Conservation (phyloP, 2,888 invertebrate genomes). For the Ectemnius continuus region DNA sequence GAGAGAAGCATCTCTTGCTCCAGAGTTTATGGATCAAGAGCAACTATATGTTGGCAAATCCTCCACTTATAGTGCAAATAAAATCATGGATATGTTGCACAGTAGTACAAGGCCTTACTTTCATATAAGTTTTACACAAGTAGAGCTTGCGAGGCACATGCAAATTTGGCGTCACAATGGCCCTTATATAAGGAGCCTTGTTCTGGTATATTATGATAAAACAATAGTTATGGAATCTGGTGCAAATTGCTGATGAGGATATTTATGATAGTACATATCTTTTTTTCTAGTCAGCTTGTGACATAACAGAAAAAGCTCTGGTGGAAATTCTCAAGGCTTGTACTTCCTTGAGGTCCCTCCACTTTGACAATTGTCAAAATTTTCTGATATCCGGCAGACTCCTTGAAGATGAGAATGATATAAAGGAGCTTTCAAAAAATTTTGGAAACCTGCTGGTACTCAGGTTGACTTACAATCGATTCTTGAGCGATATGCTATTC, state of each 20-base stretch:
- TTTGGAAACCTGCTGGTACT: slow-evolving; percentile 81
- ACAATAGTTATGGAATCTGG: neutral
- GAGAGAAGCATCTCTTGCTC: slow-evolving; percentile 84
- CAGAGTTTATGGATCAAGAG: slow-evolving; percentile 80
- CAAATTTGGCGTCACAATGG: slow-evolving; percentile 82
- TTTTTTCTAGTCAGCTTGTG: slow-evolving; percentile 78
- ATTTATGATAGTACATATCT: neutral
- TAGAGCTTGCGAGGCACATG: slow-evolving; percentile 80
- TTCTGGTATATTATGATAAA: slow-evolving; percentile 74
- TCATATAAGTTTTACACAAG: slow-evolving; percentile 80
- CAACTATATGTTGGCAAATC: slow-evolving; percentile 79
- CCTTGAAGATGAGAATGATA: slow-evolving; percentile 82
- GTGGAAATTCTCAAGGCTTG: slow-evolving; percentile 81
- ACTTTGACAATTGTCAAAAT: slow-evolving; percentile 84
- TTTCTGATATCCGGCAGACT: slow-evolving; percentile 87
- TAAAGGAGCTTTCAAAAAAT: slow-evolving; percentile 76
- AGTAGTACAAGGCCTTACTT: slow-evolving; percentile 78
- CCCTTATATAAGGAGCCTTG: slow-evolving; percentile 80
- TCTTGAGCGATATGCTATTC: slow-evolving; percentile 87
- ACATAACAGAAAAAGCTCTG: slow-evolving; percentile 83
- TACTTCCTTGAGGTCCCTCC: slow-evolving; percentile 81
- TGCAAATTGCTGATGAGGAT: neutral
- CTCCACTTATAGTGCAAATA: slow-evolving; percentile 76
- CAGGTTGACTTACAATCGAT: slow-evolving; percentile 84
- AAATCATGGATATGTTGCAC: slow-evolving; percentile 77